Evolutionary conservation across 1,140 invertebrate genomes (phyloP).

Genomic region (Formica selysi): DNA sequence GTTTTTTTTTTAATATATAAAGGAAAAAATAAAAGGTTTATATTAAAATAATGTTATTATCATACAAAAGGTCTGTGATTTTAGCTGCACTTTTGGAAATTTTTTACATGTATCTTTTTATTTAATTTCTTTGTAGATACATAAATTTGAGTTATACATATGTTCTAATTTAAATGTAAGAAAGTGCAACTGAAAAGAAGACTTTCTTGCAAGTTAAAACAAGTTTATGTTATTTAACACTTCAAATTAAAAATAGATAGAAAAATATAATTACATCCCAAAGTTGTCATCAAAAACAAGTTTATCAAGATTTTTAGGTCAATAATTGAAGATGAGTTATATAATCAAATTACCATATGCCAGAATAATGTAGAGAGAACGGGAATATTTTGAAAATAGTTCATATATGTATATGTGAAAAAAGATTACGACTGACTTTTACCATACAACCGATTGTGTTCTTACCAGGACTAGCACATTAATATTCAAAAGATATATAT

Average conservation of each 20-base stretch:
- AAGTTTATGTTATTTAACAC: slow-evolving; percentile 3
- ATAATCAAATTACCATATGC: too few relatives aligned
- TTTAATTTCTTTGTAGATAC: not conserved
- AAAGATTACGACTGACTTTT: too few relatives aligned
- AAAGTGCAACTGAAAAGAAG: slow-evolving; percentile 2
- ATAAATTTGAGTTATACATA: not conserved
- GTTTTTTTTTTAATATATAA: not conserved
- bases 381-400: too few relatives aligned
- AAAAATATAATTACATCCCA: slow-evolving; percentile 79
- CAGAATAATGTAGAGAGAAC: too few relatives aligned
- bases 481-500: too few relatives aligned
- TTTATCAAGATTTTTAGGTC: slow-evolving; percentile 73
- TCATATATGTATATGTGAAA: too few relatives aligned
- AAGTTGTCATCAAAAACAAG: slow-evolving; percentile 75
- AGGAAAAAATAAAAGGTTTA: not conserved
- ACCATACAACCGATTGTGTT: too few relatives aligned
- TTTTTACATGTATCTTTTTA: not conserved
- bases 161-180: not conserved
- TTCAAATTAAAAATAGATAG: slow-evolving; percentile 36
- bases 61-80: not conserved
- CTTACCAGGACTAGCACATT: too few relatives aligned
- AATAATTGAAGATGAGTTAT: slow-evolving; percentile 76
- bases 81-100: not conserved
- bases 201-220: not conserved
- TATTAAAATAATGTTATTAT: not conserved